These are phyloP conservation scores for Hyperoplus lanceolatus DNA, from an alignment of 2,797 vertebrate species.

Conservation along the genomic window DNA sequence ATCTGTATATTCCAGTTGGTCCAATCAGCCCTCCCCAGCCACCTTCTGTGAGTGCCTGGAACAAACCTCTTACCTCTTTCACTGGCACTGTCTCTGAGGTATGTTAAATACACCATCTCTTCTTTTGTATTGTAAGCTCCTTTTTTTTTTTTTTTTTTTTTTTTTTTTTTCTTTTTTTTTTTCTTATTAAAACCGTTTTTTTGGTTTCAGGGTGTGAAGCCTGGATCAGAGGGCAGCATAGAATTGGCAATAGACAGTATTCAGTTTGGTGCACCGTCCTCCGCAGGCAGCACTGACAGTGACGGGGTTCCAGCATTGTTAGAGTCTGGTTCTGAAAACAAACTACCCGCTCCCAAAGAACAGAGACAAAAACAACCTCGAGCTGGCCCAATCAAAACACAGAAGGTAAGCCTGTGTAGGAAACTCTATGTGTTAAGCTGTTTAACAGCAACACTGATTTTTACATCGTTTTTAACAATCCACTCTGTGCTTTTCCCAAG, in stretches of 20 bases:
- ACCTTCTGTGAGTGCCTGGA: slow-evolving; percentile 98
- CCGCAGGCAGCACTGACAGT: slow-evolving; percentile 94
- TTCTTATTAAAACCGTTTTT: neutral
- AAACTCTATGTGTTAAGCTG: neutral
- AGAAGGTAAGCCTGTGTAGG: slow-evolving; percentile 88
- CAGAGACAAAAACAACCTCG: slow-evolving; percentile 97
- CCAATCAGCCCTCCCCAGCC: slow-evolving; percentile 97
- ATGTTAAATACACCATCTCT: slow-evolving; percentile 31
- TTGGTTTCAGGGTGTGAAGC: slow-evolving; percentile 86
- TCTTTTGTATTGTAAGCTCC: neutral
- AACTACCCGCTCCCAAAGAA: slow-evolving; percentile 96
- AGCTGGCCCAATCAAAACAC: slow-evolving; percentile 96
- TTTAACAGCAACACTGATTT: neutral
- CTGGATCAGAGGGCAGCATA: slow-evolving; percentile 87
- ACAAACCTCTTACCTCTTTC: slow-evolving; percentile 98
- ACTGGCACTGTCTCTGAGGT: slow-evolving; percentile 93
- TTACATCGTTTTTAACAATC: neutral
- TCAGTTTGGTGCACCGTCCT: slow-evolving; percentile 97
- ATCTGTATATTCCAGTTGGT: slow-evolving; percentile 87
- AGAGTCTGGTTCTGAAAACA: slow-evolving; percentile 90
- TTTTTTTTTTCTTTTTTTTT: no score
- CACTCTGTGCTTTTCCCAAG: slow-evolving; percentile 68
- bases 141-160: no score
- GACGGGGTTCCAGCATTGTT: slow-evolving; percentile 91
- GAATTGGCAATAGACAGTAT: slow-evolving; percentile 96